Evolutionary conservation across 1,140 invertebrate species (phyloP).

Genomic region (Drosophila trapezifrons): DNA sequence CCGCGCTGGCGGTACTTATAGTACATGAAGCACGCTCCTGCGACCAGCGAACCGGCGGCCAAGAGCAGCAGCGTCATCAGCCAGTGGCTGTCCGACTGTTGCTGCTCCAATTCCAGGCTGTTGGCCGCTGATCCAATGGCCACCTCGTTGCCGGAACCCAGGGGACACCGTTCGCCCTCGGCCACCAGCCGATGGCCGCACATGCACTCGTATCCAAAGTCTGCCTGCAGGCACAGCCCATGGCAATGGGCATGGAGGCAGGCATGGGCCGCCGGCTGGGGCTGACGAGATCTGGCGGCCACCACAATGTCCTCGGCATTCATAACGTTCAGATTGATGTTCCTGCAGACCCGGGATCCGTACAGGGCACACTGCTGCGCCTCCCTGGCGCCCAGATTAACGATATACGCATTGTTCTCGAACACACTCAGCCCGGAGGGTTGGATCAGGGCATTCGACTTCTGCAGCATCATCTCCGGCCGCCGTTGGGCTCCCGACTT

Average conservation of each 20-base stretch:
- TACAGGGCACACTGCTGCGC: constrained; percentile 86
- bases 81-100: constrained; percentile 10
- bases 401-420: constrained; percentile 87
- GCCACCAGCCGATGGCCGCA: constrained; percentile 84
- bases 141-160: constrained; percentile 58
- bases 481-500: constrained; percentile 84
- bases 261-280: constrained; percentile 77
- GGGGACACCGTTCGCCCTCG: constrained; percentile 72
- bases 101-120: constrained; percentile 5
- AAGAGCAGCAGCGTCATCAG: constrained; percentile 27
- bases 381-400: constrained; percentile 84
- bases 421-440: constrained; percentile 86
- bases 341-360: constrained; percentile 83
- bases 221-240: constrained; percentile 86
- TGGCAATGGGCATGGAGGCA: constrained; percentile 85
- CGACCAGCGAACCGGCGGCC: background rate
- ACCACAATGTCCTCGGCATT: constrained; percentile 86
- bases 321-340: constrained; percentile 83
- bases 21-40: constrained; percentile 67
- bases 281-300: constrained; percentile 86
- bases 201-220: constrained; percentile 85
- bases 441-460: constrained; percentile 84
- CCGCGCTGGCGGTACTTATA: constrained; percentile 63
- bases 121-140: constrained; percentile 2
- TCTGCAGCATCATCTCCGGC: constrained; percentile 85